Evolutionary conservation across 2,888 invertebrate genomes (phyloP).

Genomic region (Ceriagrion tenellum): DNA sequence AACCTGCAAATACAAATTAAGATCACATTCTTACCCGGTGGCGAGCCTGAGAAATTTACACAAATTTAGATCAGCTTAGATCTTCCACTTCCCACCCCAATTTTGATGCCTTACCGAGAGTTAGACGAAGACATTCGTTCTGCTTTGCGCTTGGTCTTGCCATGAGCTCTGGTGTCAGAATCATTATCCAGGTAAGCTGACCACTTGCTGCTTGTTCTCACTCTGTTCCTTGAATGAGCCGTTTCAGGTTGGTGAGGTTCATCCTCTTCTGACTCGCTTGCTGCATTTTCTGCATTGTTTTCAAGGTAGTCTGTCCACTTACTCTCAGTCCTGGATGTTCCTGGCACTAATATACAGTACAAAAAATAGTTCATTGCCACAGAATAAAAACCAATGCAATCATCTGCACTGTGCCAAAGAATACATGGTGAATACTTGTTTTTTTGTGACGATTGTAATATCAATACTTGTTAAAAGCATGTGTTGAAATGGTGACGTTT

Average conservation of each 20-base stretch:
- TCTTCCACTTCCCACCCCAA: neutral
- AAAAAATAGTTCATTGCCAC: neutral
- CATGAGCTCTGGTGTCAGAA: neutral
- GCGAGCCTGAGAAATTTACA: too few species aligned
- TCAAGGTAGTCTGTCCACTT: constrained; percentile 35
- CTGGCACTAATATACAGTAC: neutral
- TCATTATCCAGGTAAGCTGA: neutral
- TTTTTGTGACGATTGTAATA: too few species aligned
- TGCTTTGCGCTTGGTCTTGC: neutral
- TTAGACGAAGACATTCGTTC: neutral
- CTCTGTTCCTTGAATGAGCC: neutral
- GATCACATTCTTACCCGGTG: too few species aligned
- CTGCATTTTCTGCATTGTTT: neutral
- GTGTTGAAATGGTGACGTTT: too few species aligned
- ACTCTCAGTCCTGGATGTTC: neutral
- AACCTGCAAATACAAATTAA: too few species aligned
- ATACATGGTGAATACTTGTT: too few species aligned
- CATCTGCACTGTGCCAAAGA: too few species aligned
- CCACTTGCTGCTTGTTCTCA: neutral
- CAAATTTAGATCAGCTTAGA: too few species aligned
- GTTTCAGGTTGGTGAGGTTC: neutral
- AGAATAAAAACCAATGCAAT: too few species aligned
- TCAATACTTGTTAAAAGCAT: too few species aligned
- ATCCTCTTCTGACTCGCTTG: neutral
- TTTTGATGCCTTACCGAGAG: neutral